phyloP scores from a whole-genome alignment of 1,140 invertebrate species.

The Zaprionus africanus region DNA sequence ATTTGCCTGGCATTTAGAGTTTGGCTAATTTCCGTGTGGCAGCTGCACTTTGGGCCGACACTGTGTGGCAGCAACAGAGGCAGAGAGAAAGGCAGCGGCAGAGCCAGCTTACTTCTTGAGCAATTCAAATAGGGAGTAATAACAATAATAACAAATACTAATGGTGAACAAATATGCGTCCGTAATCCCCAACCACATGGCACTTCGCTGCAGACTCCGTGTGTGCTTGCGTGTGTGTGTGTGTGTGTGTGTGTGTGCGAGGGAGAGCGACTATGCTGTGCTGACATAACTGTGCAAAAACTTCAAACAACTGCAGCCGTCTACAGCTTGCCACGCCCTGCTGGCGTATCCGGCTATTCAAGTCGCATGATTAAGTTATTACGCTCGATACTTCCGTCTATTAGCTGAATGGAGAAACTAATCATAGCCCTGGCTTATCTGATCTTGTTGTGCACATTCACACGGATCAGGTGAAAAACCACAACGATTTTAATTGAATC shows the following conservation, averaged over 20 bases:
- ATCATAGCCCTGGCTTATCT: constrained; percentile 55
- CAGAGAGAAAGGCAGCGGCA: constrained; percentile 2
- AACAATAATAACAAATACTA: constrained; percentile 84
- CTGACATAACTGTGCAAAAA: constrained; percentile 8
- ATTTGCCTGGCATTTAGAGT: constrained; percentile 81
- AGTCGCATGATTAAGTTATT: constrained; percentile 52
- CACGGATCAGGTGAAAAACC: constrained; percentile 65
- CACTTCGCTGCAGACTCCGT: background rate
- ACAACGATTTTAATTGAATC: constrained; percentile 67
- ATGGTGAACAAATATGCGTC: constrained; percentile 75
- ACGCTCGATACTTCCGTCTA: constrained; percentile 46
- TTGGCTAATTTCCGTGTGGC: constrained; percentile 79
- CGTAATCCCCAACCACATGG: constrained; percentile 46
- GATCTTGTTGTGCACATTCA: constrained; percentile 74
- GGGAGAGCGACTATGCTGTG: background rate
- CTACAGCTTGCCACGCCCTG: constrained; percentile 20
- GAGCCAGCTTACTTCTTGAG: constrained; percentile 65
- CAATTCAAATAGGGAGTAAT: constrained; percentile 84
- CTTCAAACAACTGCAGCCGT: background rate
- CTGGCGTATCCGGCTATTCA: constrained; percentile 24
- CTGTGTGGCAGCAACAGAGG: constrained; percentile 21
- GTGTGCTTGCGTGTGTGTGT: background rate
- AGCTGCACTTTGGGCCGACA: constrained; percentile 56
- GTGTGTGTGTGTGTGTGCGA: background rate
- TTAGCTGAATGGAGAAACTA: constrained; percentile 68